Conservation (phyloP, 1,140 invertebrate genomes). For the Bombus sibiricus region DNA sequence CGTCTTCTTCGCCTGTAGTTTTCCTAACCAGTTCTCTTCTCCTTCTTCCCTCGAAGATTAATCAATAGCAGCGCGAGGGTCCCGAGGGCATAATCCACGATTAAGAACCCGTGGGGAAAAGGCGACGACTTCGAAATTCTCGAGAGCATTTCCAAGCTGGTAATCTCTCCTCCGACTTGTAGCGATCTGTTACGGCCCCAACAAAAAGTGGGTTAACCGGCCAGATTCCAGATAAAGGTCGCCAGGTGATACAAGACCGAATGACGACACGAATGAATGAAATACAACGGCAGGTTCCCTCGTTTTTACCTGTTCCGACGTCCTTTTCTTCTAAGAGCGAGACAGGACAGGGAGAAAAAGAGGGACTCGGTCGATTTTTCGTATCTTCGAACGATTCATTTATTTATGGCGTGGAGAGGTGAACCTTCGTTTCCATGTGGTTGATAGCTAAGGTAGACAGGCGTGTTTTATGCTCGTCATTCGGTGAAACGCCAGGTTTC, state of each 20-base stretch:
- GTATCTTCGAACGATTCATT: constrained; percentile 24
- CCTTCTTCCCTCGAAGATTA: background rate
- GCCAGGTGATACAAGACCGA: constrained; percentile 37
- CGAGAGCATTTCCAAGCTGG: background rate
- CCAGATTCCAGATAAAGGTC: constrained; percentile 47
- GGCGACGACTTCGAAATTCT: constrained; percentile 28
- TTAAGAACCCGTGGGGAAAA: constrained; percentile 13
- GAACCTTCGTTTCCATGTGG: background rate
- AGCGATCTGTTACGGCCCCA: constrained; percentile 28
- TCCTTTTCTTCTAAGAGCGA: background rate
- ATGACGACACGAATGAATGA: background rate
- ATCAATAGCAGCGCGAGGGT: background rate
- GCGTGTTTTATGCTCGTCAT: background rate
- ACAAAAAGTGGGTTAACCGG: constrained; percentile 53
- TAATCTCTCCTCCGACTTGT: constrained; percentile 14
- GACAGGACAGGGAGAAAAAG: background rate
- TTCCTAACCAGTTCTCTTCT: background rate
- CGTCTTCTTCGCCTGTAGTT: background rate
- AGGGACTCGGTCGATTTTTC: background rate
- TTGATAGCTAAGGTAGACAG: background rate
- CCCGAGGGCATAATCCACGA: background rate
- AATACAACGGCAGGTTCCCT: constrained; percentile 29
- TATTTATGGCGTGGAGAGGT: background rate
- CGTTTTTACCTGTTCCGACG: constrained; percentile 42
- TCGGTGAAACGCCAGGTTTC: background rate